Conservation (phyloP, 2,113 vertebrate genomes). For the Notiomystis cincta region DNA sequence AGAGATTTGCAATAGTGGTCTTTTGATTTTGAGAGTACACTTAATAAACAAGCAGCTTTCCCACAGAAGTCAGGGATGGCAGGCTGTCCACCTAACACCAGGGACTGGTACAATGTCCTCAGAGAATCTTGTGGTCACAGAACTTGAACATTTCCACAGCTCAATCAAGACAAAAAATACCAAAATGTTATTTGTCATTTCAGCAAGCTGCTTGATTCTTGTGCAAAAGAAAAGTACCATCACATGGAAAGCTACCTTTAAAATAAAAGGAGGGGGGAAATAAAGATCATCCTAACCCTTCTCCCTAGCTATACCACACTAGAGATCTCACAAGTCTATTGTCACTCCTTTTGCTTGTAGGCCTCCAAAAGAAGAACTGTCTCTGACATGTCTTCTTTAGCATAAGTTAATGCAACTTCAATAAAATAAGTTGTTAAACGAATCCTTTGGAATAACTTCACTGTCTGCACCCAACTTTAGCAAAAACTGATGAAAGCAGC, state of each 20-base stretch:
- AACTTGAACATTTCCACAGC: background rate
- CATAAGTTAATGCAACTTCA: conserved; percentile 57
- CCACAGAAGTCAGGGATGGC: background rate
- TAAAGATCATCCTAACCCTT: background rate
- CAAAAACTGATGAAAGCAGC: conserved; percentile 62
- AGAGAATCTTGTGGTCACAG: background rate
- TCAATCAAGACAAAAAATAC: background rate
- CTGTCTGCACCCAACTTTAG: conserved; percentile 52
- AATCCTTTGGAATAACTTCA: conserved; percentile 60
- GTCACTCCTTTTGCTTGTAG: background rate
- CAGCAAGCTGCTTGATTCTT: background rate
- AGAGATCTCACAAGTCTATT: conserved; percentile 21
- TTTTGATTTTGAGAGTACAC: background rate
- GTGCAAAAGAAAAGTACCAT: conserved; percentile 12
- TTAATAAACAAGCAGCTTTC: conserved; percentile 7
- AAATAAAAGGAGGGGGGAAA: background rate
- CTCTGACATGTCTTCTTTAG: conserved; percentile 26
- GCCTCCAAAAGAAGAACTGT: conserved; percentile 2
- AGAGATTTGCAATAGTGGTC: background rate
- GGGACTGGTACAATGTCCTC: background rate
- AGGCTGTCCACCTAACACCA: background rate
- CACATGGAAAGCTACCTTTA: background rate
- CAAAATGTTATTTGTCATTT: background rate
- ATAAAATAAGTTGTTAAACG: conserved; percentile 27
- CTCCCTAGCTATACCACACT: background rate